Conservation (phyloP, 2,888 invertebrate species). For the Tortricodes alternella region DNA sequence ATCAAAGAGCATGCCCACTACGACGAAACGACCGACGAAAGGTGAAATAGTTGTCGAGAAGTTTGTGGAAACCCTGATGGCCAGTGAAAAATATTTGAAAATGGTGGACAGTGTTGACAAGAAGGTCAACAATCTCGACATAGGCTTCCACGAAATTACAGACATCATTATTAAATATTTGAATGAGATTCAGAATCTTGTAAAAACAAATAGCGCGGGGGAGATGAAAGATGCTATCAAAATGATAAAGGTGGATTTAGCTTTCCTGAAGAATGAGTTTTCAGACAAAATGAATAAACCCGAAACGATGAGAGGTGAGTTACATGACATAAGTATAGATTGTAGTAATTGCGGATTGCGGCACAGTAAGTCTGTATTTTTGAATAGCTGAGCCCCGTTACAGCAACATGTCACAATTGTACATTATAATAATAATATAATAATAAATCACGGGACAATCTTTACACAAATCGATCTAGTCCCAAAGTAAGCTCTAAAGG, state of each 20-base stretch:
- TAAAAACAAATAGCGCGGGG: constrained; percentile 43
- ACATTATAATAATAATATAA: too few species aligned
- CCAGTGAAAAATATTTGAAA: constrained; percentile 64
- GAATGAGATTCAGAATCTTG: constrained; percentile 52
- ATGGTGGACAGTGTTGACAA: constrained; percentile 62
- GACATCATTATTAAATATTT: constrained; percentile 62
- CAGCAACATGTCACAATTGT: too few species aligned
- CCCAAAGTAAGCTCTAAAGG: too few species aligned
- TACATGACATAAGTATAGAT: neutral
- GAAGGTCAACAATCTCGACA: constrained; percentile 59
- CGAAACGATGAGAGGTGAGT: constrained; percentile 54
- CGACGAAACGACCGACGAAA: constrained; percentile 41
- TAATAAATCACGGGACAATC: too few species aligned
- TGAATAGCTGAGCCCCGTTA: too few species aligned
- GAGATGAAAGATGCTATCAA: constrained; percentile 47
- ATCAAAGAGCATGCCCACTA: constrained; percentile 6
- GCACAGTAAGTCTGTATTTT: too few species aligned
- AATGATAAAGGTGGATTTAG: constrained; percentile 51
- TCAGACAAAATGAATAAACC: constrained; percentile 37
- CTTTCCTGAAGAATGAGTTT: constrained; percentile 47
- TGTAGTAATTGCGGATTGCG: too few species aligned
- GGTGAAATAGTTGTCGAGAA: constrained; percentile 62
- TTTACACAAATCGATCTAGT: too few species aligned
- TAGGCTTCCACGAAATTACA: constrained; percentile 57
- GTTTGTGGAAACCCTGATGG: constrained; percentile 65